Evolutionary conservation across 2,113 vertebrate genomes (phyloP).

Genomic region (Dipodomys ordii): DNA sequence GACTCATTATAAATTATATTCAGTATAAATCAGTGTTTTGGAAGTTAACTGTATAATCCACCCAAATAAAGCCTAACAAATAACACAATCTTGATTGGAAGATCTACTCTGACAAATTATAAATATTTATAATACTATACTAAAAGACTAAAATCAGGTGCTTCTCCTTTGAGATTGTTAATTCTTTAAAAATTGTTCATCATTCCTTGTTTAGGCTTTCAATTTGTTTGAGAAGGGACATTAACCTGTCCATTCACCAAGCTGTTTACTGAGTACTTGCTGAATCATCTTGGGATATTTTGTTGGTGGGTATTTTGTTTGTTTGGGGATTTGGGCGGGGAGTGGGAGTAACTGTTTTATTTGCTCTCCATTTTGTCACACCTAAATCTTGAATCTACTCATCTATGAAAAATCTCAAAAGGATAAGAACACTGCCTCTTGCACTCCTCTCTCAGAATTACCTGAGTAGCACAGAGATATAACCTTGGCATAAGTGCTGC

Average conservation of each 20-base stretch:
- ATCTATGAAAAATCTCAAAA: not conserved
- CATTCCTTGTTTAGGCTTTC: not conserved
- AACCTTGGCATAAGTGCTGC: no score
- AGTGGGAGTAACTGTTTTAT: not conserved
- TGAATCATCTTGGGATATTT: not conserved
- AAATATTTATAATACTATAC: not conserved
- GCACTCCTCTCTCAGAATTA: not conserved
- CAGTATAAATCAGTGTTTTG: not conserved
- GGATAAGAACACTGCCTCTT: not conserved
- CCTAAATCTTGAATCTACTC: not conserved
- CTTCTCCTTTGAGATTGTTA: not conserved
- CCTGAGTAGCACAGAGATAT: not conserved
- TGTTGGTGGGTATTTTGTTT: no score
- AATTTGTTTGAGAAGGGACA: not conserved
- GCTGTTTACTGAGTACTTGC: not conserved
- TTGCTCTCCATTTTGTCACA: no score
- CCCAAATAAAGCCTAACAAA: slow-evolving; percentile 31
- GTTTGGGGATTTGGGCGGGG: no score
- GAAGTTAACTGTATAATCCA: not conserved
- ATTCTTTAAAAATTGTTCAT: not conserved
- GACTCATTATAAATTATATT: no score
- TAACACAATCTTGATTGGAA: not conserved
- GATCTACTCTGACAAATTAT: not conserved
- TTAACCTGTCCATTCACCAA: not conserved
- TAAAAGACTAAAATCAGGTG: not conserved